phyloP scores from a whole-genome alignment of 2,113 vertebrate species.

The Pteruthius melanotis region DNA sequence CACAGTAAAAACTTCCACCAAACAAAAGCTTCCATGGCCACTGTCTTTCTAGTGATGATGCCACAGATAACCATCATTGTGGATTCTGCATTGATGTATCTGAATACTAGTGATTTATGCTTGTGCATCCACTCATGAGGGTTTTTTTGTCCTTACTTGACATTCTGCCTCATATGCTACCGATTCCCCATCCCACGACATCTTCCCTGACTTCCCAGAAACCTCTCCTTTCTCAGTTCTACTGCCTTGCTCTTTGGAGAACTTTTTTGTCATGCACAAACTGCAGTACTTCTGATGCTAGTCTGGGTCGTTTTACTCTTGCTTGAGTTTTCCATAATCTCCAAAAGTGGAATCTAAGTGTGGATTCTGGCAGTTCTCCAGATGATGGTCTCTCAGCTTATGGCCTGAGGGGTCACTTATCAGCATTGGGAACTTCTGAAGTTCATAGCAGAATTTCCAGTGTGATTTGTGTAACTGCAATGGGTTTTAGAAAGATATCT shows the following conservation, averaged over 20 bases:
- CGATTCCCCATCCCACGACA: not conserved
- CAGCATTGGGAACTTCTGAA: not conserved
- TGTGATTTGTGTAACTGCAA: not conserved
- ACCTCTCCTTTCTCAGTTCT: not conserved
- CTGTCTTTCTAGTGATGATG: not conserved
- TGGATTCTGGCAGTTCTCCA: not conserved
- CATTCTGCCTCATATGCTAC: not conserved
- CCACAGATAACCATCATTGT: accelerated
- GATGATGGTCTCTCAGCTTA: not conserved
- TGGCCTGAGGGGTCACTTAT: not conserved
- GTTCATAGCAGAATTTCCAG: not conserved
- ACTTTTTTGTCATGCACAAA: not conserved
- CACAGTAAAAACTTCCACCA: not conserved
- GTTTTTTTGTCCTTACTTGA: not conserved
- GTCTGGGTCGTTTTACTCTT: not conserved
- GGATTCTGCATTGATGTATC: not conserved
- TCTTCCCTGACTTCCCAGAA: not conserved
- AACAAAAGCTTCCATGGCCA: not conserved
- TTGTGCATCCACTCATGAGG: not conserved
- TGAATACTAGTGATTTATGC: not conserved
- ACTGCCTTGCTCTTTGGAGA: not conserved
- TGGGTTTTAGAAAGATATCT: not conserved
- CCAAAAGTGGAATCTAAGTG: not conserved
- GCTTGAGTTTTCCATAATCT: not conserved
- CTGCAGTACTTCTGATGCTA: not conserved